Evolutionary conservation across 2,888 invertebrate species (phyloP).

Genomic region (Apamea crenata): DNA sequence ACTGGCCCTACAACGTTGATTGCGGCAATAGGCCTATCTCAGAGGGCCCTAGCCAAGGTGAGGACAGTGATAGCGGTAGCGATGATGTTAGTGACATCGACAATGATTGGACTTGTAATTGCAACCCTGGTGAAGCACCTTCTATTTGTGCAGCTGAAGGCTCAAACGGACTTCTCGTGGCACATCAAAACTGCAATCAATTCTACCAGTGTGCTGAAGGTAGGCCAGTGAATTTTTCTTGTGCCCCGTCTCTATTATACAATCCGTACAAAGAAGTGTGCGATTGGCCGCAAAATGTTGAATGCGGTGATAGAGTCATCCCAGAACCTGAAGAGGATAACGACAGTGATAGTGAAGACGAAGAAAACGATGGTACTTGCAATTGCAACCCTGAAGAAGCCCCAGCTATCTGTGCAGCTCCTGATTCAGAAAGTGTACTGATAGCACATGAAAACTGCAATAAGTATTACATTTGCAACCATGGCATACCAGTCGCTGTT

Average conservation of each 20-base stretch:
- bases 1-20: conserved; percentile 72
- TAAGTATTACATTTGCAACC: conserved; percentile 71
- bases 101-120: conserved; percentile 60
- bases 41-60: conserved; percentile 43
- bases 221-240: conserved; percentile 61
- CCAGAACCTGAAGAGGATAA: conserved; percentile 37
- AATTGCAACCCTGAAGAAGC: conserved; percentile 69
- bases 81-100: conserved; percentile 39
- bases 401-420: conserved; percentile 66
- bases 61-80: conserved; percentile 32
- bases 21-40: conserved; percentile 68
- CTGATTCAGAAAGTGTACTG: conserved; percentile 65
- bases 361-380: conserved; percentile 54
- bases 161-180: conserved; percentile 65
- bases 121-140: conserved; percentile 70
- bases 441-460: conserved; percentile 75
- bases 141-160: conserved; percentile 68
- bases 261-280: conserved; percentile 68
- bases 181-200: conserved; percentile 71
- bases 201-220: conserved; percentile 70
- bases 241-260: conserved; percentile 63
- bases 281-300: conserved; percentile 68
- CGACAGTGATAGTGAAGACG: conserved; percentile 36
- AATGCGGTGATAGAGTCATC: conserved; percentile 65
- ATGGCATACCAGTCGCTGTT: conserved; percentile 64